These are phyloP conservation scores for Chironomus striatipennis DNA, from an alignment of 1,140 invertebrate species.

Conservation along the genomic window DNA sequence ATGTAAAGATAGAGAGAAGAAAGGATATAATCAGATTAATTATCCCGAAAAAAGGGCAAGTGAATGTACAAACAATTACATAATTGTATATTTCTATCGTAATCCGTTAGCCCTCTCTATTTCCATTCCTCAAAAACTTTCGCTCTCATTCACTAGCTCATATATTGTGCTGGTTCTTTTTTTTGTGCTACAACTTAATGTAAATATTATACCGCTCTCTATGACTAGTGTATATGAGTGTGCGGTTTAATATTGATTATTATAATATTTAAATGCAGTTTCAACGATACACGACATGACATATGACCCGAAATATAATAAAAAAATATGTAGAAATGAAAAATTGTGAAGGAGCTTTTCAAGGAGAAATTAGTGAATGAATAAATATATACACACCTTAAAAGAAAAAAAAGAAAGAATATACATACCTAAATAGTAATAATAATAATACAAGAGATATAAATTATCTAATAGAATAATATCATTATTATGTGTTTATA, in stretches of 20 bases:
- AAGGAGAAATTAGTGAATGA: not conserved
- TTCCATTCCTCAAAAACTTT: not conserved
- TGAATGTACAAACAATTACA: conserved; percentile 9
- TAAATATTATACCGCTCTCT: too few species aligned
- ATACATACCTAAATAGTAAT: not conserved
- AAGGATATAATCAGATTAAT: not conserved
- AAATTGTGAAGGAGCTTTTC: not conserved
- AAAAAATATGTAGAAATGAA: too few species aligned
- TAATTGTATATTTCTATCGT: not conserved
- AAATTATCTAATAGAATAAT: not conserved
- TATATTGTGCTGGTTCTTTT: too few species aligned
- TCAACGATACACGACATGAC: too few species aligned
- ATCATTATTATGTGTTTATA: not conserved
- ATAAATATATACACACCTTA: not conserved
- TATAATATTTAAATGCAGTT: too few species aligned
- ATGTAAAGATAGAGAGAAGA: not conserved
- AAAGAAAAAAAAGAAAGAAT: not conserved
- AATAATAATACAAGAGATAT: not conserved
- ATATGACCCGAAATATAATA: too few species aligned
- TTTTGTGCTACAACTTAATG: too few species aligned
- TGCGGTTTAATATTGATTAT: too few species aligned
- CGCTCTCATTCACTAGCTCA: too few species aligned
- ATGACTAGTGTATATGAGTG: too few species aligned
- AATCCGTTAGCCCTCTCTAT: not conserved
- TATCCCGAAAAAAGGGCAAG: not conserved